Evolutionary conservation across 2,888 invertebrate species (phyloP).

Genomic region (Drosophila borealis): DNA sequence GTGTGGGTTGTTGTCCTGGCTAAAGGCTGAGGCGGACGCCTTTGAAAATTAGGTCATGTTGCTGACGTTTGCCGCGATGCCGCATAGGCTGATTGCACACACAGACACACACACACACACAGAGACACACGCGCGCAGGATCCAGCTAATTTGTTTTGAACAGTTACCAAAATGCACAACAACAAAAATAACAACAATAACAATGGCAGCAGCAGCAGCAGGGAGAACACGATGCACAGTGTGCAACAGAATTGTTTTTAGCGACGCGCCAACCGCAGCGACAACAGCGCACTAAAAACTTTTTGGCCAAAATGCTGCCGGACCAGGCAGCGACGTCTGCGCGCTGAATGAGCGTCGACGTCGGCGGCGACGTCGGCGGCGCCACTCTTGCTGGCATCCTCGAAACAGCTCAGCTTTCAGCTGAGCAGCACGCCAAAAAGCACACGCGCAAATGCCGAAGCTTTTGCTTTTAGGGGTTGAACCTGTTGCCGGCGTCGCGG

Average conservation of each 20-base stretch:
- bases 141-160: conserved; percentile 3
- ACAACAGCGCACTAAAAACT: conserved; percentile 69
- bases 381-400: conserved; percentile 38
- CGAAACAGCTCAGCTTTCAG: conserved; percentile 44
- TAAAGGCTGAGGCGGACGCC: conserved; percentile 21
- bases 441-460: conserved; percentile 15
- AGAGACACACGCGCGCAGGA: conserved; percentile 3
- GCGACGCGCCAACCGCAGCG: conserved; percentile 70
- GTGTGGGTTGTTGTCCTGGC: conserved; percentile 48
- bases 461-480: conserved; percentile 53
- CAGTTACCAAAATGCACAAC: conserved; percentile 2
- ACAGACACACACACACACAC: conserved; percentile 15
- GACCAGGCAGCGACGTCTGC: conserved; percentile 34
- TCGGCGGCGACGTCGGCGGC: conserved; percentile 2
- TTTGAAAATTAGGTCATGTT: conserved; percentile 64
- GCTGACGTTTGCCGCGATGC: conserved; percentile 42
- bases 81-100: conserved; percentile 52
- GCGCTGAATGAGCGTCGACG: conserved; percentile 26
- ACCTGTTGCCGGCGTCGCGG: conserved; percentile 48
- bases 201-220: neutral
- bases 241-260: conserved; percentile 17
- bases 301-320: conserved; percentile 64
- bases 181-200: conserved; percentile 2
- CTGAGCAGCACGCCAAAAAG: neutral
- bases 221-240: no score